phyloP scores from a whole-genome alignment of 2,113 vertebrate species.

The Hippopotamus amphibius region DNA sequence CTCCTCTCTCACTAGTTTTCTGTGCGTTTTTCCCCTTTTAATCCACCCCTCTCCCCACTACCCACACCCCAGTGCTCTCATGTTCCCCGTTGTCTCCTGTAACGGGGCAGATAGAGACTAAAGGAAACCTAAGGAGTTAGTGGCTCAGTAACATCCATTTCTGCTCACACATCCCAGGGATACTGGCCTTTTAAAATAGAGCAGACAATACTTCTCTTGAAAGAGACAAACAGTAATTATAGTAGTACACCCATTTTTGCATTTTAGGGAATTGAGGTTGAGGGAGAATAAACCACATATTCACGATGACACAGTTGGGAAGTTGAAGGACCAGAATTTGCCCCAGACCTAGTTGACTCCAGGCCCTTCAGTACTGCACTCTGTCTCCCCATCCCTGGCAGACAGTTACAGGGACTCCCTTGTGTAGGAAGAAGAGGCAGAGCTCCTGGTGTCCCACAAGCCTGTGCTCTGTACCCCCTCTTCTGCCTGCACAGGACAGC shows the following conservation, averaged over 20 bases:
- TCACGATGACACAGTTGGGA: not conserved
- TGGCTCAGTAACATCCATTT: not conserved
- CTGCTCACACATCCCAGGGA: not conserved
- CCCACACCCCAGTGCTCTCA: not conserved
- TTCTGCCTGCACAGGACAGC: not conserved
- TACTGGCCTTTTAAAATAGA: not conserved
- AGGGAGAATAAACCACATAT: not conserved
- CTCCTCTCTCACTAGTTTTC: not conserved
- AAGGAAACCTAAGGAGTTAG: not conserved
- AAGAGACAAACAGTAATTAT: not conserved
- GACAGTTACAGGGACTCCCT: not conserved
- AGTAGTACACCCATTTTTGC: not conserved
- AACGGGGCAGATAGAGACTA: not conserved
- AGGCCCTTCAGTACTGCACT: not conserved
- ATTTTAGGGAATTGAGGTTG: not conserved
- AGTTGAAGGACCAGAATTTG: not conserved
- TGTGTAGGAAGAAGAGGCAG: not conserved
- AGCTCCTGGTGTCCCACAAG: not conserved
- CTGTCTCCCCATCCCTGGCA: not conserved
- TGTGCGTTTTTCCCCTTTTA: not conserved
- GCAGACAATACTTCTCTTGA: not conserved
- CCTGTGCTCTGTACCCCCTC: not conserved
- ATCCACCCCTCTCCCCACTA: not conserved
- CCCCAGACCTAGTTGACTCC: not conserved
- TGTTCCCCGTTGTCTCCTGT: not conserved